These are phyloP conservation scores for Dermochelys coriacea DNA, from an alignment of 2,797 vertebrate species.

Conservation along the genomic window DNA sequence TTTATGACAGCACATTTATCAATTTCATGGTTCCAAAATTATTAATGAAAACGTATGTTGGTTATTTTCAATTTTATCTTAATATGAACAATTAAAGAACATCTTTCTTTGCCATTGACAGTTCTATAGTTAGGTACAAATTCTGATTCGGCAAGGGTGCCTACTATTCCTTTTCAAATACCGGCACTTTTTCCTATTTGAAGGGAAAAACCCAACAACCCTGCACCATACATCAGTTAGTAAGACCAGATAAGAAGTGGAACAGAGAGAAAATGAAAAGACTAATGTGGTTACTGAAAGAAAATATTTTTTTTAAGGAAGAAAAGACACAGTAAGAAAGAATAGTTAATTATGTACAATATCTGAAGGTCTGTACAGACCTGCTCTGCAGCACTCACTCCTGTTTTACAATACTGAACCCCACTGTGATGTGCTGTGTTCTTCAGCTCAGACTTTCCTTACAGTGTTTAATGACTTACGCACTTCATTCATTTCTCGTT, in stretches of 20 bases:
- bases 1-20: not conserved
- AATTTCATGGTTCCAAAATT: not conserved
- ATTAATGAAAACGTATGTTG: not conserved
- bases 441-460: conserved; percentile 23
- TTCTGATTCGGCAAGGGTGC: not conserved
- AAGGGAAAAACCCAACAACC: not conserved
- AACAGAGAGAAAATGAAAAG: not conserved
- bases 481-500: conserved; percentile 27
- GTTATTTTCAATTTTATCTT: not conserved
- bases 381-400: not conserved
- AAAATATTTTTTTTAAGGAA: not conserved
- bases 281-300: not conserved
- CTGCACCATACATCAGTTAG: not conserved
- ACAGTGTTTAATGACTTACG: not conserved
- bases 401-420: not conserved
- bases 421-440: not conserved
- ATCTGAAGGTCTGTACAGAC: not conserved
- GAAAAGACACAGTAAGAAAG: not conserved
- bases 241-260: not conserved
- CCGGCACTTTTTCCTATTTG: not conserved
- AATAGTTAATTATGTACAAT: not conserved
- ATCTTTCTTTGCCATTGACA: not conserved
- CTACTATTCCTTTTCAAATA: not conserved
- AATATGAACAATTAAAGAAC: not conserved
- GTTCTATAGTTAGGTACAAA: not conserved